Base-by-base conservation (phyloP, 2,888 invertebrate genomes). In the Chironomus tentans region DNA sequence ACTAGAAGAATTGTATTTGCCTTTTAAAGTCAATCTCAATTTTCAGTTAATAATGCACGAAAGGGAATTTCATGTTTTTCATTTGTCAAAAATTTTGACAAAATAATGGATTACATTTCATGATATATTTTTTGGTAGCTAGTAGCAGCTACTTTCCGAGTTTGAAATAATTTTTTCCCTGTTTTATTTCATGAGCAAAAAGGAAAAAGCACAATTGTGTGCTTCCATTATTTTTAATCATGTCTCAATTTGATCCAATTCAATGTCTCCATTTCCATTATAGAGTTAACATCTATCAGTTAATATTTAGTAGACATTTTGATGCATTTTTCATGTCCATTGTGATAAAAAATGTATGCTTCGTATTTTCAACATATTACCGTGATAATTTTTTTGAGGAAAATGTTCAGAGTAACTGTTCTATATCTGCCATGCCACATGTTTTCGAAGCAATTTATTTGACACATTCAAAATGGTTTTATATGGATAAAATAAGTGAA, bases 11-110 rank as follows among this genome's bases (percentile, higher is more conserved):
- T 5, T 28, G 10, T 38, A 10, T 38, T 10, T 38, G 7, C 38
- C 38, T 38, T n/a, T 22, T 24, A 61, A 18, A 72, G 72, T 72
- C 72, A 72, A 72, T 72, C 72, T 62, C 28, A 62, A 72, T 62
- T 72, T 70, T 48, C 10, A 21, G 22, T 15, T 71, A n/a, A 22
- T 65, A 65, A 65, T 48, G 22, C 56, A 56, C 71, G 56, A 50
- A 50, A 56, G 71, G 48, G 71, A 71, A 50, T 72, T 72, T 72
- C 72, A 72, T 72, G 72, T 72, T 72, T 22, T 71, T 48, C 71
- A 71, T 71, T 71, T 71, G 71, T 71, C 71, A 71, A 71, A 50
- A 56, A 15, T 10, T 71, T 71, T 71, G 71, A 71, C 71, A 71
- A 18, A n/a, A 21, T 65, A 65, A 65, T 24, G 65, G 65, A 65